Evolutionary conservation across 2,113 vertebrate genomes (phyloP).

Genomic region (Melanotaenia duboulayi): DNA sequence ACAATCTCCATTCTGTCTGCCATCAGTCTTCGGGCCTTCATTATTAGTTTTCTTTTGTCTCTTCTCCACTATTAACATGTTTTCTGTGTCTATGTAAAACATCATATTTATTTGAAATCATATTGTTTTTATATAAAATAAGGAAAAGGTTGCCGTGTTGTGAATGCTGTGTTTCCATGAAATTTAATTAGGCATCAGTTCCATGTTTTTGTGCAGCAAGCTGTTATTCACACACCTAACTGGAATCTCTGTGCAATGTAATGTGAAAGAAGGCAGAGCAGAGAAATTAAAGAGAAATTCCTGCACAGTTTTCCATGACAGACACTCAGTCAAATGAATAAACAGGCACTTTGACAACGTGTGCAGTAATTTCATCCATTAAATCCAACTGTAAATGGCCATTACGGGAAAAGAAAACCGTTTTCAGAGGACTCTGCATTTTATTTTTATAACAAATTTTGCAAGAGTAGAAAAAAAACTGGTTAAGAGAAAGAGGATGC

Average conservation of each 20-base stretch:
- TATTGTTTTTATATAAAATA: conserved; percentile 86
- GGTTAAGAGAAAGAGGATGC: neutral
- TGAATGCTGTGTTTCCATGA: conserved; percentile 74
- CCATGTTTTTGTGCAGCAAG: conserved; percentile 15
- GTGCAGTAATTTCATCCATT: conserved; percentile 51
- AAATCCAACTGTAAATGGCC: neutral
- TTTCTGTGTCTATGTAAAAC: conserved; percentile 81
- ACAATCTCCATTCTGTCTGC: conserved; percentile 61
- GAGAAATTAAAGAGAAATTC: conserved; percentile 36
- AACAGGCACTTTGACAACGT: conserved; percentile 66
- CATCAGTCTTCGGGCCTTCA: conserved; percentile 69
- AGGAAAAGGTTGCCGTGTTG: conserved; percentile 78
- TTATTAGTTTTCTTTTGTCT: conserved; percentile 76
- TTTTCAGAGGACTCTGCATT: neutral
- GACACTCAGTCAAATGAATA: conserved; percentile 59
- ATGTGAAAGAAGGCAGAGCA: conserved; percentile 9
- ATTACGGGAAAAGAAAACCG: neutral
- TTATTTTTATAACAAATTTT: neutral
- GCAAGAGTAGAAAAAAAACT: neutral
- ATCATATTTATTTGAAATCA: conserved; percentile 87
- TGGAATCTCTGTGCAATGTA: conserved; percentile 27
- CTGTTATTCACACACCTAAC: conserved; percentile 19
- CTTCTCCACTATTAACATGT: conserved; percentile 82
- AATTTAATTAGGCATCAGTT: conserved; percentile 24
- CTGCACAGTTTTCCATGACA: conserved; percentile 45